Base-by-base conservation (phyloP, 2,888 invertebrate genomes). In the Cabera pusaria region DNA sequence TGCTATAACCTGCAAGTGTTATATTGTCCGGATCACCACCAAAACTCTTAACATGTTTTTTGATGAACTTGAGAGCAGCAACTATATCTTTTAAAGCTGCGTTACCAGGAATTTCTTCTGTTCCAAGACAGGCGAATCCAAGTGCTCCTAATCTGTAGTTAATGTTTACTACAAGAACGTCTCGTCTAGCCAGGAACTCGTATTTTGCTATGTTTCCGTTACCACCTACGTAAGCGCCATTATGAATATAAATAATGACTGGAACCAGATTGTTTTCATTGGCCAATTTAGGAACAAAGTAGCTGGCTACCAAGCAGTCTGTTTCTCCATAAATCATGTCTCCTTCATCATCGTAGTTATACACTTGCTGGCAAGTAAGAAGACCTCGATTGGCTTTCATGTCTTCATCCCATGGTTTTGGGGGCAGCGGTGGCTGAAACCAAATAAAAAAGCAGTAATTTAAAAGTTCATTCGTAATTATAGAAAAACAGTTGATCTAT, bases 51-150 rank as follows among this genome's bases (percentile, higher is more conserved):
- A 96, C 93, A 67, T 97, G 94, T 45, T 93, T 92, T 44, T 92
- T 91, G 1, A 95, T 90, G 93, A 95, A 95, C 49, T 91, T 77
- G 25, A 98, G 77, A 0, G 95, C 96, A 65, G 95, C 90, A 31
- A 94, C 91, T 69, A 97, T 95, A 70, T 98, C 97, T 68, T 94
- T 93, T 25, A 98, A 70, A 0, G 95, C 98, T 46, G 95, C 93
- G 72, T 98, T 98, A 0, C 97, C 97, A 0, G 95, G 92, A 11
- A 92, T 91, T 48, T 91, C 90, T 53, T 85, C 75, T 17, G 82
- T 90, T 1, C 91, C 92, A 26, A 92, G 73, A 47, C 91, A 91
- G 9, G 93, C 90, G 70, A 94, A 94, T 6, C 93, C 95, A 52
- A 93, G 90, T 3, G 94, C 92, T 49, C 94, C 94, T 29, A 92